Evolutionary conservation across 2,113 vertebrate genomes (phyloP), one percentile per base, ranked within the genome.

Genomic region (Cygnus buccinator): DNA sequence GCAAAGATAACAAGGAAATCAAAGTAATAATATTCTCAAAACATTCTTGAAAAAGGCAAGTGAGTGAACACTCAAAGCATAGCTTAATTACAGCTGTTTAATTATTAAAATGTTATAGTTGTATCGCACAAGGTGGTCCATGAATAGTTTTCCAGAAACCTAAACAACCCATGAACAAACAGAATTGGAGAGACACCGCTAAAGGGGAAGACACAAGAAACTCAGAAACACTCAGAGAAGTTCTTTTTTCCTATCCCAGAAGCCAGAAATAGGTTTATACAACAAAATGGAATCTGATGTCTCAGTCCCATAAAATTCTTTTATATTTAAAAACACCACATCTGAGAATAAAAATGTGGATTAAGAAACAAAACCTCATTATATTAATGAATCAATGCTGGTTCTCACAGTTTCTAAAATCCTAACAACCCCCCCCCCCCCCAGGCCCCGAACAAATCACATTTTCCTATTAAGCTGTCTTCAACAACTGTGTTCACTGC

Each of bases 321-420:
- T 75, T 76, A 8, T 83, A 85, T 80, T 94, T 67, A 74, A 95
- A 81, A 92, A 18, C 13, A 87, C 77, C 74, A 74, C 91, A 87
- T 93, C 71, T 91, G 63, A 94, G 72, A 94, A 84, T 70, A 79
- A 92, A 94, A 84, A 75, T 25, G 33, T 35, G 4, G 48, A 81
- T 46, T 74, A 88, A 93, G 41, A 87, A 57, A 77, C 55, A 48
- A 52, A 43, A 35, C 9, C 11, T 66, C 28, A 77, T 72, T 80
- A 79, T 48, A 93, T 62, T 62, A 82, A 81, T 91, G 63, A 83
- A 92, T 79, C 67, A 75, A 55, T 85, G 25, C 77, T 81, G 37
- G 41, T 89, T 92, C 84, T 91, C 93, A 92, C 62, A 46, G 43
- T 84, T 84, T 95, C 68, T 91, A 74, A 78, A 57, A 29, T 67